Base-by-base conservation (phyloP, 2,888 invertebrate species). In the Sipha maydis region DNA sequence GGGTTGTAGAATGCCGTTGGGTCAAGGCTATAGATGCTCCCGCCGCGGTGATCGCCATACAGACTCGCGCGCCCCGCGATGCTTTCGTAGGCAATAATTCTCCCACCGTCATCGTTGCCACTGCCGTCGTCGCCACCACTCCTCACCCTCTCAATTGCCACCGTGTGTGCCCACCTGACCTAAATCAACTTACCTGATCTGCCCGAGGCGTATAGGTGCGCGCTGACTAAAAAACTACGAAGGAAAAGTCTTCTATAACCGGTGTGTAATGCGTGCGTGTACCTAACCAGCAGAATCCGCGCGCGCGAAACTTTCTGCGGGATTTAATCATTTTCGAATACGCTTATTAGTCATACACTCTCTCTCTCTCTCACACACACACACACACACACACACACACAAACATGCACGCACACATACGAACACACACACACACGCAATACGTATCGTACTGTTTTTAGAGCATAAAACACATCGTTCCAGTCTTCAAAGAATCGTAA, bases 1-100 rank as follows among this genome's bases (percentile, higher is more conserved):
- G 80, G 80, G 71, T 79, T 88, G 80, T 88, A 88, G 86, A 88
- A 88, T 88, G 86, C 86, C 86, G 86, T 88, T 88, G 86, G 86
- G 86, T 88, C 86, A 88, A 88, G 86, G 86, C 86, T 88, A 88
- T 82, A 88, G 80, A 88, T 88, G 86, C 86, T 88, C 86, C 85
- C 79, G 85, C 78, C 73, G 80, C 80, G 73, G 75, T 71, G 71
- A 86, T 80, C 86, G 80, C 79, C 80, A 80, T 88, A 88, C 80
- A 80, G 86, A 88, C 86, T 88, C 86, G 80, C 86, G 73, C 67
- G 86, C 86, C 86, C 86, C 86, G 80, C 86, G 71, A 80, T 41
- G 75, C 80, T 80, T 80, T 88, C 80, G 80, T 88, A 79, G 80
- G 86, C 79, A 88, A 88, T 88, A 88, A 88, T 88, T 88, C 86